Evolutionary conservation across 2,797 vertebrate genomes (phyloP), one percentile per base, ranked within the genome.

Genomic region (Hozukius guyotensis): DNA sequence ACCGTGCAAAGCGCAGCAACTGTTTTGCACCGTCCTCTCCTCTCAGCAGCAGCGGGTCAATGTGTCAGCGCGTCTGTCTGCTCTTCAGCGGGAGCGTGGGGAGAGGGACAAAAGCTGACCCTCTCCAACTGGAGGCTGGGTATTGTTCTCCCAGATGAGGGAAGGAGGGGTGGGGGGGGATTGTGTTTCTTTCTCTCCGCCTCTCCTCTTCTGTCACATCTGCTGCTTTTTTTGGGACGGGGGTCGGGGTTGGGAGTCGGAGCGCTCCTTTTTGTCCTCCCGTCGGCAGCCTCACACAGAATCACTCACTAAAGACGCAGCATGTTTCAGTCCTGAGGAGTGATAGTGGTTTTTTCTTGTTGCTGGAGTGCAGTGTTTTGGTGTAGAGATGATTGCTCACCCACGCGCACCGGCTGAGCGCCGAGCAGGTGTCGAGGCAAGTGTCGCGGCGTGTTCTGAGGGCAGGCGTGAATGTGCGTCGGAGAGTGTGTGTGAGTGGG

Each of bases 111-210:
- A 94, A 93, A 90, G 89, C 87, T 85, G 86, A 87, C 85, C 90
- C 89, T 77, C 87, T 92, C 82, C 84, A 77, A 78, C 80, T 84
- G 89, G 74, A 91, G 87, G 65, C 89, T 74, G 73, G 71, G 81
- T 92, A 93, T 94, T 94, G 94, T 94, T 93, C 91, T 89, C 81
- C 81, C 80, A 83, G 88, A 89, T 81, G 81, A 86, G 79, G 71
- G 79, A 70, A 72, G 83, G 78, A 74, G 81, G 87, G 83, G 87
- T 63, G 6, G 38, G 66, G 71, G 71, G 75, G 67, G 81, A 82
- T 91, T 83, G 42, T 62, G 75, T 87, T 85, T 88, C 92, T 78
- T 64, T 67, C 79, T 75, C 80, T 78, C 75, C 42, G 63, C 71
- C 88, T 87, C 82, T 70, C 67, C 80, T 87, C 77, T 75, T 77